These are phyloP conservation scores for Bombus difficillimus DNA, from an alignment of 1,140 invertebrate genomes.

Conservation along the genomic window DNA sequence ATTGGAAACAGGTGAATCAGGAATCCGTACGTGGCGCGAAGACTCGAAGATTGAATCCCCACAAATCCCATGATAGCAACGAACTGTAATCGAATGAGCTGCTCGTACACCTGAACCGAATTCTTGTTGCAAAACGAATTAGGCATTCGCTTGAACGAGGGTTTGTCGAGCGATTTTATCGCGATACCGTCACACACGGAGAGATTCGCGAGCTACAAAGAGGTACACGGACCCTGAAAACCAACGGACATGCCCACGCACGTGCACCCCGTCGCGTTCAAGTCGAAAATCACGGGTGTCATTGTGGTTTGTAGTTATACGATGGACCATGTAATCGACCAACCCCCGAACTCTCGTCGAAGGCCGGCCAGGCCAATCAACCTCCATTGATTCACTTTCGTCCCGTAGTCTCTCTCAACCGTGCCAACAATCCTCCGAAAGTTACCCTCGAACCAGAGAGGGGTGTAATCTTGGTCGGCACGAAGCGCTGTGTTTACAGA, in stretches of 20 bases:
- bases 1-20: conserved; percentile 1
- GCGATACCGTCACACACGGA: background rate
- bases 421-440: conserved; percentile 38
- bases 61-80: conserved; percentile 47
- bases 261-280: background rate
- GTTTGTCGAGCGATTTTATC: background rate
- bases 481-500: conserved; percentile 61
- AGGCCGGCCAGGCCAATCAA: conserved; percentile 63
- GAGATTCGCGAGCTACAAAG: background rate
- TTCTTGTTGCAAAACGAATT: conserved; percentile 13
- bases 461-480: conserved; percentile 57
- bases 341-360: conserved; percentile 16
- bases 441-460: conserved; percentile 11
- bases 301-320: conserved; percentile 65
- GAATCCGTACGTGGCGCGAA: conserved; percentile 27
- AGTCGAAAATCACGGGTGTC: conserved; percentile 64
- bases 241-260: background rate
- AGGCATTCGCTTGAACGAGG: background rate
- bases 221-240: background rate
- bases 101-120: background rate
- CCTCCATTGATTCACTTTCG: conserved; percentile 64
- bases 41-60: conserved; percentile 28
- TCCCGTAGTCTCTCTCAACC: conserved; percentile 18
- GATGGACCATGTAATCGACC: conserved; percentile 62
- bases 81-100: conserved; percentile 43